Conservation (phyloP, 53 echinoderm and acorn worm genomes). For the Holothuria leucospilota region DNA sequence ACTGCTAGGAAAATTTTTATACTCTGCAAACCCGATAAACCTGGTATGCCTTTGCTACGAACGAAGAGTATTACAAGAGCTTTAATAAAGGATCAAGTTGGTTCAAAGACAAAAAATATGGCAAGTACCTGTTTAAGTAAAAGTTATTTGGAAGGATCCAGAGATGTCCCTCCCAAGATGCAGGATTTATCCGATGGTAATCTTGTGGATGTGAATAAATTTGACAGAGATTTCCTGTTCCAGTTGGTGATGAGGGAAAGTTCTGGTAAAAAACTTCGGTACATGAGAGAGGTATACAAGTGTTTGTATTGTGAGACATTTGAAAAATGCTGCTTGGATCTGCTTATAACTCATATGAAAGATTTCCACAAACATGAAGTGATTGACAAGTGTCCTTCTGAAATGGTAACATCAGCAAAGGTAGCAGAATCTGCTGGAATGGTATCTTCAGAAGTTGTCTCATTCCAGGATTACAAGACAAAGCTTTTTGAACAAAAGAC, state of each 20-base stretch:
- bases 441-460: not conserved
- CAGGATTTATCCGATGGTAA: not conserved
- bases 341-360: conserved; percentile 27
- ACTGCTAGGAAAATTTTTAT: not conserved
- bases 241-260: conserved; percentile 34
- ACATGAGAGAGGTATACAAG: conserved; percentile 31
- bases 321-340: conserved; percentile 22
- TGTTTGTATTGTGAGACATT: conserved; percentile 18
- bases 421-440: not conserved
- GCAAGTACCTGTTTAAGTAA: no score
- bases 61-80: no score
- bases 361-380: not conserved
- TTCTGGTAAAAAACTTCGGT: conserved; percentile 13
- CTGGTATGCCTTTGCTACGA: no score
- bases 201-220: not conserved
- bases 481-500: conserved; percentile 19
- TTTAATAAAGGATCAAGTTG: no score
- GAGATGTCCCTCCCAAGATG: not conserved
- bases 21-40: not conserved
- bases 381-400: not conserved
- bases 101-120: no score
- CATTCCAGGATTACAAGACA: conserved; percentile 23
- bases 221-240: conserved; percentile 24
- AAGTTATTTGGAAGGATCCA: not conserved
- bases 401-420: not conserved